Evolutionary conservation across 2,888 invertebrate species (phyloP), one percentile per base, ranked within the genome.

Genomic region (Himalopsyche kuldschensis): DNA sequence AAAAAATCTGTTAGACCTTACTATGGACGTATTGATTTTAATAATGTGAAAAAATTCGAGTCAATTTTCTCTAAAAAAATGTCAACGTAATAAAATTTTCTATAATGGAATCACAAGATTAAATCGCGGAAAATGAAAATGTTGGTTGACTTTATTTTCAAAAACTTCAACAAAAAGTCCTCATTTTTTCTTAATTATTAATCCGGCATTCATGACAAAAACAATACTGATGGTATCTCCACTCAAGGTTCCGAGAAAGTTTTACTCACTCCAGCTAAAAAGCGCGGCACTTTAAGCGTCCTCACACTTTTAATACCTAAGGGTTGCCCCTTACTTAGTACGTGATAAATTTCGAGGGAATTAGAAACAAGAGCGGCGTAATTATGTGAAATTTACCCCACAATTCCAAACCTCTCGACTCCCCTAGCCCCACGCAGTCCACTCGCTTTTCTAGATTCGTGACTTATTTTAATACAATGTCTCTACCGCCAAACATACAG

Each of bases 261-360:
- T 55, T 20, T 55, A 24, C 55, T 20, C 55, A 55, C 55, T 55
- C 55, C 55, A 55, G 55, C 55, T 55, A 55, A 55, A 55, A 55
- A 30, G 81, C 76, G 81, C 78, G 78, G 81, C 35, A 82, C 41
- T 82, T 82, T 77, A 82, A 82, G 81, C 81, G 81, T 75, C 55
- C 81, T 82, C 82, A 75, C 82, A 82, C 81, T 85, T 85, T 85
- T 84, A 84, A 85, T 84, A 82, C 82, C 82, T n/a, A 75, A 82
- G 82, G 85, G 82, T 82, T 82, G 84, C 79, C 83, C 85, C 81
- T 82, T 83, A 81, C 76, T 81, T 82, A 81, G 83, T 81, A 81
- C 84, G 85, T 85, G 85, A 85, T 85, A 84, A 85, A 85, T 85
- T 85, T 55, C 76, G 80, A 79, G 80, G 84, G 84, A 80, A 85